Evolutionary conservation across 1,140 invertebrate genomes (phyloP).

Genomic region (Lucilia cuprina): DNA sequence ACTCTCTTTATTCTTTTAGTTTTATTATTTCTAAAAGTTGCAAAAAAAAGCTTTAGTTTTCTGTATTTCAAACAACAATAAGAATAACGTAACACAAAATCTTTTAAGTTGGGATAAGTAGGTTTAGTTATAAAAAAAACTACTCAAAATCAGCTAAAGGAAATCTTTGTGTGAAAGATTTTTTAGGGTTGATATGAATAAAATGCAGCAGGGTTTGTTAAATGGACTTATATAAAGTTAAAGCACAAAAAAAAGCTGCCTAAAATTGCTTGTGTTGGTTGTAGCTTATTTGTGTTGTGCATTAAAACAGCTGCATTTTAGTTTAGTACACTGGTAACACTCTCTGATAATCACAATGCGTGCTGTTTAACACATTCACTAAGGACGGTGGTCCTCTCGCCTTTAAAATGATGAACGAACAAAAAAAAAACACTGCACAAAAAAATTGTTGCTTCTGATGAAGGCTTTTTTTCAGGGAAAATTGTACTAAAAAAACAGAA

Average conservation of each 20-base stretch:
- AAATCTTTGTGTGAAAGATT: conserved; percentile 34
- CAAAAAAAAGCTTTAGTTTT: background rate
- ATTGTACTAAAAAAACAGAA: too few species aligned
- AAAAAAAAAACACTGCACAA: background rate
- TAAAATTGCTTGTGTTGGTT: background rate
- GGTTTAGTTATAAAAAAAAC: conserved; percentile 10
- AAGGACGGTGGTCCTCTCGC: conserved; percentile 10
- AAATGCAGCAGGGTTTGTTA: conserved; percentile 26
- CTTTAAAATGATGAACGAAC: conserved; percentile 10
- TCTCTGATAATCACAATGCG: conserved; percentile 26
- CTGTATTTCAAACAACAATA: conserved; percentile 23
- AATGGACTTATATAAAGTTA: conserved; percentile 23
- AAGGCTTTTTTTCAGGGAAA: background rate
- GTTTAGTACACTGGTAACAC: conserved; percentile 23
- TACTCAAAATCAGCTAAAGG: background rate
- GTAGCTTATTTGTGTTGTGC: background rate
- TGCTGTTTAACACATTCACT: conserved; percentile 31
- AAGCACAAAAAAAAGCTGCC: background rate
- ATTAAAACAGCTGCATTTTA: conserved; percentile 24
- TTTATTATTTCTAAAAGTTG: background rate
- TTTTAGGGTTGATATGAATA: conserved; percentile 28
- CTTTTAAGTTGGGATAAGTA: conserved; percentile 29
- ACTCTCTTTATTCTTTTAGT: background rate
- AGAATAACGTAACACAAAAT: background rate
- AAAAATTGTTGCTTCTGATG: background rate